Evolutionary conservation across 2,888 invertebrate species (phyloP).

Genomic region (Torymus aiolomorphi): DNA sequence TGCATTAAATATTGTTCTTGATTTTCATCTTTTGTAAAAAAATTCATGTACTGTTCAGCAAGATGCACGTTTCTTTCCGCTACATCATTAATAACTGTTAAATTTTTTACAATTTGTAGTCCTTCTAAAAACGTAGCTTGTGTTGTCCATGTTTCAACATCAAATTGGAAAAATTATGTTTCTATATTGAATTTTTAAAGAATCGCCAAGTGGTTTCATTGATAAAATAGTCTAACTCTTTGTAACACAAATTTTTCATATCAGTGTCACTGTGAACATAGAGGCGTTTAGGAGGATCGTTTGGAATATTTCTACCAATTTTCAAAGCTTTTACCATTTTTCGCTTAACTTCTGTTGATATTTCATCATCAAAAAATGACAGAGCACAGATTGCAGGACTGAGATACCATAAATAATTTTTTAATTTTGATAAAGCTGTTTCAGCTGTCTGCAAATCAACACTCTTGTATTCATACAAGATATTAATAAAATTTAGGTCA

Average conservation of each 20-base stretch:
- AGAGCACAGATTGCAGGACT: slow-evolving; percentile 8
- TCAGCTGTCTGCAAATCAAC: slow-evolving; percentile 49
- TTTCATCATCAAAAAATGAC: slow-evolving; percentile 27
- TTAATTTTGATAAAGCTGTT: slow-evolving; percentile 28
- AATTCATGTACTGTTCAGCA: neutral
- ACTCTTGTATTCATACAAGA: slow-evolving; percentile 40
- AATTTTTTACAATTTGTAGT: neutral
- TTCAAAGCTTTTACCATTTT: too few relatives aligned
- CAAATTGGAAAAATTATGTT: neutral
- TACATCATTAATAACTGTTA: neutral
- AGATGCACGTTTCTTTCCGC: neutral
- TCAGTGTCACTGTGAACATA: neutral
- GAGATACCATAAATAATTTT: slow-evolving; percentile 24
- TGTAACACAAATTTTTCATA: neutral
- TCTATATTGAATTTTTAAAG: neutral
- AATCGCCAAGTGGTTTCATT: neutral
- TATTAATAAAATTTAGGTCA: slow-evolving; percentile 58
- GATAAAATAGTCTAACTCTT: slow-evolving; percentile 13
- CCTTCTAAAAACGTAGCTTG: neutral
- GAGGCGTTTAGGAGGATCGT: neutral
- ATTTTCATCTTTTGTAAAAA: neutral
- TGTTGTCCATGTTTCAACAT: neutral
- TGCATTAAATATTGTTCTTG: neutral
- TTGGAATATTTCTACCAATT: neutral
- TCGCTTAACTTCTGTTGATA: neutral